A percentile compares a stretch with the other conserved stretches of the same genome.
Conservation (phyloP, 1,140 invertebrate species). For the Hestina assimilis region DNA sequence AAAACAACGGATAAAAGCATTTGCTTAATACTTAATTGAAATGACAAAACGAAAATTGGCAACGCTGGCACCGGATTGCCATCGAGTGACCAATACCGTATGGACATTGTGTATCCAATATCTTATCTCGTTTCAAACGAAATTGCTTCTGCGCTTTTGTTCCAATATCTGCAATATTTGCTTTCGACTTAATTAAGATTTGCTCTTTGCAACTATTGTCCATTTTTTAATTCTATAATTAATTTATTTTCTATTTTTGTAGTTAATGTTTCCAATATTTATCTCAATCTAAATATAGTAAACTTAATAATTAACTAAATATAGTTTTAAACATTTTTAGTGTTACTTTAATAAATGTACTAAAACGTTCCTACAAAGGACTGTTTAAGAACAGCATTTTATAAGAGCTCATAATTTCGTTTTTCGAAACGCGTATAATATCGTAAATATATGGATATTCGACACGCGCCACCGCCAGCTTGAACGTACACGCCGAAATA, state of each 20-base stretch:
- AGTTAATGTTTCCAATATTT: too few relatives aligned
- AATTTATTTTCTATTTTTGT: not conserved
- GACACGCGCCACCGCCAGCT: too few relatives aligned
- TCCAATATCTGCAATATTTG: slow-evolving; percentile 10
- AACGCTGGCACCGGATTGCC: slow-evolving; percentile 8
- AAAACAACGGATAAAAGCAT: not conserved
- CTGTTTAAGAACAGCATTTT: too few relatives aligned
- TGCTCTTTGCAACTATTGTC: not conserved
- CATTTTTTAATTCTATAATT: not conserved
- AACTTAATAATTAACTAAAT: too few relatives aligned
- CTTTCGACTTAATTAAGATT: slow-evolving; percentile 10
- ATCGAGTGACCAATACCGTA: slow-evolving; percentile 14
- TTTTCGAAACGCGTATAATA: too few relatives aligned
- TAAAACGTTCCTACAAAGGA: too few relatives aligned
- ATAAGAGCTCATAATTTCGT: too few relatives aligned
- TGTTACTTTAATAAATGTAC: too few relatives aligned
- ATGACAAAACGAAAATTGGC: slow-evolving; percentile 16
- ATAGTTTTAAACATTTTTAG: too few relatives aligned
- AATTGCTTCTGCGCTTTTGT: slow-evolving; percentile 25
- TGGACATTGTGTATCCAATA: slow-evolving; percentile 13
- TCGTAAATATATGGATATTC: too few relatives aligned
- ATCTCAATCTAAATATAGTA: too few relatives aligned
- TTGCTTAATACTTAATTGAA: slow-evolving; percentile 13
- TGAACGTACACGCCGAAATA: too few relatives aligned
- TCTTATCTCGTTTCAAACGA: slow-evolving; percentile 30